Percentiles rank a stretch among this genome's conserved stretches.
These are phyloP conservation scores for Pangasius macronema DNA, from an alignment of 2,797 vertebrate genomes.

Conservation along the genomic window DNA sequence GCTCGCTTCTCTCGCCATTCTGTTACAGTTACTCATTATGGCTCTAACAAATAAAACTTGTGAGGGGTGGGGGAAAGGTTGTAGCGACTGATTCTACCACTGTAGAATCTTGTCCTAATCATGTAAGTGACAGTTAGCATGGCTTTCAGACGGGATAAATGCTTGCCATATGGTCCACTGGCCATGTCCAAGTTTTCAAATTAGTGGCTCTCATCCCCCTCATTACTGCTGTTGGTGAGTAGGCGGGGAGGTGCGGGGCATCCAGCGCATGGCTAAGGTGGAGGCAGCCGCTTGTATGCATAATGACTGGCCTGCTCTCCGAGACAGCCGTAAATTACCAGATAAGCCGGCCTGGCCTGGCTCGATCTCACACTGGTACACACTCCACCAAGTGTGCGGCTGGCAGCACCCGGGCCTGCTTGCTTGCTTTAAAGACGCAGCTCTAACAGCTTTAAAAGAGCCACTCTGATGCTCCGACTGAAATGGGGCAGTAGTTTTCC, in stretches of 20 bases:
- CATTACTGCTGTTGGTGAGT: slow-evolving; percentile 85
- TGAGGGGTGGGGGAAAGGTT: slow-evolving; percentile 54
- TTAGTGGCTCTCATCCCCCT: slow-evolving; percentile 88
- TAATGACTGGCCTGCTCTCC: slow-evolving; percentile 44
- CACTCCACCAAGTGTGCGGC: slow-evolving; percentile 35
- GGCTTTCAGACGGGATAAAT: slow-evolving; percentile 94
- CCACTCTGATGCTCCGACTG: background rate
- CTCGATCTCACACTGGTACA: slow-evolving; percentile 19
- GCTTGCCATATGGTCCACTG: slow-evolving; percentile 95
- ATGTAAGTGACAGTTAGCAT: slow-evolving; percentile 92
- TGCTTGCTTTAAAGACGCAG: slow-evolving; percentile 20
- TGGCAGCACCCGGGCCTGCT: slow-evolving; percentile 29
- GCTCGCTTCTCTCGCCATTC: background rate
- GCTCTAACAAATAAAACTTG: slow-evolving; percentile 41
- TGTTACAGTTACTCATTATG: slow-evolving; percentile 76
- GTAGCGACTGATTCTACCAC: slow-evolving; percentile 69
- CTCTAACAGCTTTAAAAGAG: slow-evolving; percentile 38
- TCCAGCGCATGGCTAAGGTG: slow-evolving; percentile 40
- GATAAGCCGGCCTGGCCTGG: slow-evolving; percentile 47
- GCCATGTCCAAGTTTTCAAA: slow-evolving; percentile 89
- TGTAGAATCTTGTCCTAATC: slow-evolving; percentile 88
- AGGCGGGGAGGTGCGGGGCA: slow-evolving; percentile 20
- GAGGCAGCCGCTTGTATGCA: slow-evolving; percentile 30
- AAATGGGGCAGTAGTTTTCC: slow-evolving; percentile 29
- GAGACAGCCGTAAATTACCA: slow-evolving; percentile 53